These are phyloP conservation scores for Anaspis maculata DNA, from an alignment of 2,888 invertebrate genomes.

Conservation along the genomic window DNA sequence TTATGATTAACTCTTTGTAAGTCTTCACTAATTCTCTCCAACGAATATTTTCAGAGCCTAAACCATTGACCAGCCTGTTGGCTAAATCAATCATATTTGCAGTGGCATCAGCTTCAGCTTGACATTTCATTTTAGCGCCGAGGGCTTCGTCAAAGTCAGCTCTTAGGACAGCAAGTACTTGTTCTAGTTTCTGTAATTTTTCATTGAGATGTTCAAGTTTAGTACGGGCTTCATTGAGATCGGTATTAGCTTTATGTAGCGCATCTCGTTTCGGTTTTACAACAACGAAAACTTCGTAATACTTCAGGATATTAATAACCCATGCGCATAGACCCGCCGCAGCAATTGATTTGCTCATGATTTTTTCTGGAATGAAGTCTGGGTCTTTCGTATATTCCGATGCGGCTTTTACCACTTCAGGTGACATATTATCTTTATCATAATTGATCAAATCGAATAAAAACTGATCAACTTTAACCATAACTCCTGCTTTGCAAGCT, in stretches of 20 bases:
- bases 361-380: constrained; percentile 79
- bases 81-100: constrained; percentile 84
- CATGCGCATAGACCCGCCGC: constrained; percentile 91
- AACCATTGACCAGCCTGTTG: constrained; percentile 82
- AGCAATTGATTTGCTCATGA: constrained; percentile 78
- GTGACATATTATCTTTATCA: constrained; percentile 88
- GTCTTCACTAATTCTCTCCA: constrained; percentile 58
- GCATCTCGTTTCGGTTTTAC: constrained; percentile 89
- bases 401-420: constrained; percentile 75
- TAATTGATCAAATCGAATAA: constrained; percentile 74
- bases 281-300: constrained; percentile 82
- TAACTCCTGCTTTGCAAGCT: constrained; percentile 71
- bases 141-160: constrained; percentile 81
- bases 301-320: constrained; percentile 87
- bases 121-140: constrained; percentile 80
- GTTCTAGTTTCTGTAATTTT: constrained; percentile 67
- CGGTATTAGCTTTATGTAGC: constrained; percentile 75
- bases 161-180: constrained; percentile 64
- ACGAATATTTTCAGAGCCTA: constrained; percentile 84
- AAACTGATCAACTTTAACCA: constrained; percentile 86
- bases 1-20: constrained; percentile 61
- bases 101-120: constrained; percentile 87
- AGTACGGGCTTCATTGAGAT: constrained; percentile 72
- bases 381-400: constrained; percentile 55
- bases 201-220: constrained; percentile 70